A percentile compares a stretch with the other conserved stretches of the same genome.
Conservation (phyloP, 2,888 invertebrate species). For the Hypselothyrea guttata region DNA sequence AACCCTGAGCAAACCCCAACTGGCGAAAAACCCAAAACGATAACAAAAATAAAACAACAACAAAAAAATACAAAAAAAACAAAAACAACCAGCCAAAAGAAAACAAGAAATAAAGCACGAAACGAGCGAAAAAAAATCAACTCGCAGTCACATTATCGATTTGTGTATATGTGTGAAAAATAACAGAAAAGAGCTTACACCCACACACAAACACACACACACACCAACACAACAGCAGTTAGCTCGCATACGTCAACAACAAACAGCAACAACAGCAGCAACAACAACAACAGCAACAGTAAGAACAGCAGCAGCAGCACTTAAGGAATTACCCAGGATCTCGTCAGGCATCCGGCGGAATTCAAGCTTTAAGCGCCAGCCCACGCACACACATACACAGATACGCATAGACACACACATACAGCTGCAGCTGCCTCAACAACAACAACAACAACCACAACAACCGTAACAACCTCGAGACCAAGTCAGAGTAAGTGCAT, state of each 20-base stretch:
- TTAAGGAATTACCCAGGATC: constrained; percentile 52
- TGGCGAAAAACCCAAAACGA: constrained; percentile 12
- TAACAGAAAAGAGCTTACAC: constrained; percentile 62
- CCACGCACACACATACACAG: constrained; percentile 1
- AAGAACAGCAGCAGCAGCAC: constrained; percentile 29
- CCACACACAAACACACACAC: constrained; percentile 28
- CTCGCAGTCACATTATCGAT: constrained; percentile 63
- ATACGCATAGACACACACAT: constrained; percentile 7
- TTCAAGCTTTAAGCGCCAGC: constrained; percentile 13
- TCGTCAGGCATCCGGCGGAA: constrained; percentile 30
- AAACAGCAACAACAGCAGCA: constrained; percentile 30
- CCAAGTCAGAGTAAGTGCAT: constrained; percentile 62
- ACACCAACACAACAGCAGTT: constrained; percentile 17
- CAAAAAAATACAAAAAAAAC: too few species aligned
- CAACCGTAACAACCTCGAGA: constrained; percentile 40
- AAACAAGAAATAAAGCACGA: constrained; percentile 9
- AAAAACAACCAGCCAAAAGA: constrained; percentile 15
- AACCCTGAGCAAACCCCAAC: constrained; percentile 17
- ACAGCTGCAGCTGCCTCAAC: constrained; percentile 14
- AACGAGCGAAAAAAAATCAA: constrained; percentile 38
- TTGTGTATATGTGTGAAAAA: constrained; percentile 75
- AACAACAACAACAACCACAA: constrained; percentile 34
- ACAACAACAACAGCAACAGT: constrained; percentile 26
- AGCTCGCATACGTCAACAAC: constrained; percentile 52
- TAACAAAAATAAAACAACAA: background rate